phyloP scores from a whole-genome alignment of 1,140 invertebrate genomes.

The Uloborus diversus region DNA sequence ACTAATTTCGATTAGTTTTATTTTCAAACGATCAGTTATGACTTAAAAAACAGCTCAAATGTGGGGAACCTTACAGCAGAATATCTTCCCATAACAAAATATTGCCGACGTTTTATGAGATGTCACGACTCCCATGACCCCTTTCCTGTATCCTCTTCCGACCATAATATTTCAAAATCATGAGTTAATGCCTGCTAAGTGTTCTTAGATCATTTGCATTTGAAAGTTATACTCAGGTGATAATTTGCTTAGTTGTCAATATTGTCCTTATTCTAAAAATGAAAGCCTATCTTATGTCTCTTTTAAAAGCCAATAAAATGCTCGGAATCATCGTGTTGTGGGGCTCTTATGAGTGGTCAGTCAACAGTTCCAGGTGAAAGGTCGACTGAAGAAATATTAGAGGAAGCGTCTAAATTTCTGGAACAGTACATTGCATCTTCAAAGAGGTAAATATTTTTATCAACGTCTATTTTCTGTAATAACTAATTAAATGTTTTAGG shows the following conservation, averaged over 20 bases:
- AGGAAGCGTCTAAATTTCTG: constrained; percentile 18
- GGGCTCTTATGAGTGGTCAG: constrained; percentile 32
- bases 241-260: not conserved
- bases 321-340: not conserved
- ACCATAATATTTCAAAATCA: not conserved
- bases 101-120: too few relatives aligned
- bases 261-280: not conserved
- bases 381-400: not conserved
- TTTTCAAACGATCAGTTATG: too few relatives aligned
- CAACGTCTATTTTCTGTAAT: not conserved
- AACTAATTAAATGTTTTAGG: not conserved
- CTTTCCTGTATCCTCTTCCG: too few relatives aligned
- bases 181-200: not conserved
- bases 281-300: not conserved
- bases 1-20: too few relatives aligned
- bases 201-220: not conserved
- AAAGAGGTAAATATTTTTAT: constrained; percentile 1
- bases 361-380: not conserved
- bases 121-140: too few relatives aligned
- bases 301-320: constrained; percentile 25
- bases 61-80: too few relatives aligned
- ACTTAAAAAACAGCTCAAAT: too few relatives aligned
- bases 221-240: not conserved
- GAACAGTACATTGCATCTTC: not conserved
- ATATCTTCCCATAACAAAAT: too few relatives aligned